phyloP scores from a whole-genome alignment of 2,113 vertebrate genomes.

The Alligator sinensis region DNA sequence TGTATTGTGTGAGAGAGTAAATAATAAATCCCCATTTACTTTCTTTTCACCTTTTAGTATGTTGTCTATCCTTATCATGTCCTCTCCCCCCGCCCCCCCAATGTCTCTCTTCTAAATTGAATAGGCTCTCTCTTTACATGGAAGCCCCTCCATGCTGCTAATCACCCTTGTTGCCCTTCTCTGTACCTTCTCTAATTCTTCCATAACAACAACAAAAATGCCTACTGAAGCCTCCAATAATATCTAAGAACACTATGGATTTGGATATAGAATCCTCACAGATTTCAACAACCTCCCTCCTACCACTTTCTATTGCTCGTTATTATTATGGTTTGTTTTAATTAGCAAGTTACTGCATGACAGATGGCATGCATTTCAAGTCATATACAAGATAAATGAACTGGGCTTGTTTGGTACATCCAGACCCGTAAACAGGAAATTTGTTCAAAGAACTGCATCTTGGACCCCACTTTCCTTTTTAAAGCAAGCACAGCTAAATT shows the following conservation, averaged over 20 bases:
- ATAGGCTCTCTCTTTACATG: no score
- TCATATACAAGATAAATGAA: conserved; percentile 75
- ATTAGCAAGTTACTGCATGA: conserved; percentile 71
- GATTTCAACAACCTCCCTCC: conserved; percentile 63
- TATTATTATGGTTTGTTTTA: conserved; percentile 70
- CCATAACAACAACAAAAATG: background rate
- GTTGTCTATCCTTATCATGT: no score
- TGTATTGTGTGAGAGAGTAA: no score
- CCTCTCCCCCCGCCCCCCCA: no score
- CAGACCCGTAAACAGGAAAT: conserved; percentile 49
- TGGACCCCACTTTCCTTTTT: background rate
- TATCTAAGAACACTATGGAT: background rate
- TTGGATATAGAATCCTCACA: conserved; percentile 59
- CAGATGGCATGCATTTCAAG: conserved; percentile 79
- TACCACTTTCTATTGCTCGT: conserved; percentile 70
- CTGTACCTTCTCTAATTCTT: no score
- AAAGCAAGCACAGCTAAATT: background rate
- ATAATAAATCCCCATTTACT: no score
- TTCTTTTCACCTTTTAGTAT: no score
- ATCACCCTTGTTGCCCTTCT: no score
- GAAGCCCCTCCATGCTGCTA: no score
- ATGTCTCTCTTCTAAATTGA: no score
- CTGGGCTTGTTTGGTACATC: conserved; percentile 17
- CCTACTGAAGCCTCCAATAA: background rate
- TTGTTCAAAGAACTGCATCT: conserved; percentile 1